phyloP scores from a whole-genome alignment of 2,888 invertebrate species.

The Euplexia lucipara region DNA sequence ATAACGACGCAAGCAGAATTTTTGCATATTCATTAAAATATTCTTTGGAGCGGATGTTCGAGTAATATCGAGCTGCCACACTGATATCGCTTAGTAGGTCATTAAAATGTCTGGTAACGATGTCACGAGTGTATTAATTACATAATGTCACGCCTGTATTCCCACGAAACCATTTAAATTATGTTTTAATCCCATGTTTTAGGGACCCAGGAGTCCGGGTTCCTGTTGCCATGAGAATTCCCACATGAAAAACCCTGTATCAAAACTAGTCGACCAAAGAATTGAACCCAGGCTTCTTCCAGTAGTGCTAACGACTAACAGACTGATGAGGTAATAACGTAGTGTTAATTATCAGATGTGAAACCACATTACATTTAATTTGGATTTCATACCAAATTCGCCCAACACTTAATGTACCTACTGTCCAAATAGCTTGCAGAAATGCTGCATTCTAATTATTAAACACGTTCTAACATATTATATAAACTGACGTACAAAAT shows the following conservation, averaged over 20 bases:
- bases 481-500: conserved; percentile 27
- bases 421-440: not conserved
- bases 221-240: no score
- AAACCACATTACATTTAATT: no score
- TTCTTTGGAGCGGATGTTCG: conserved; percentile 1
- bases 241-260: no score
- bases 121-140: no score
- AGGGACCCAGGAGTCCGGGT: no score
- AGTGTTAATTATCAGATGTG: not conserved
- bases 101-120: not conserved
- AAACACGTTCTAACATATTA: conserved; percentile 6
- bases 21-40: conserved; percentile 30
- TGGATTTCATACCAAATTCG: not conserved
- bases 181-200: no score
- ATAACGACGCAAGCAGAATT: conserved; percentile 43
- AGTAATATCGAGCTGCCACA: not conserved
- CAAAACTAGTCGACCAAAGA: no score
- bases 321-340: no score
- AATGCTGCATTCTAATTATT: conserved; percentile 5
- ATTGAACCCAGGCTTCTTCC: no score
- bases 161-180: no score
- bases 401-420: not conserved
- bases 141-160: no score
- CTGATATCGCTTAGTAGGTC: not conserved
- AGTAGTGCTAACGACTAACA: no score